Percentiles rank a stretch among this genome's conserved stretches.
Evolutionary conservation across 1,140 invertebrate species (phyloP).

Genomic region (Zaprionus lachaisei): DNA sequence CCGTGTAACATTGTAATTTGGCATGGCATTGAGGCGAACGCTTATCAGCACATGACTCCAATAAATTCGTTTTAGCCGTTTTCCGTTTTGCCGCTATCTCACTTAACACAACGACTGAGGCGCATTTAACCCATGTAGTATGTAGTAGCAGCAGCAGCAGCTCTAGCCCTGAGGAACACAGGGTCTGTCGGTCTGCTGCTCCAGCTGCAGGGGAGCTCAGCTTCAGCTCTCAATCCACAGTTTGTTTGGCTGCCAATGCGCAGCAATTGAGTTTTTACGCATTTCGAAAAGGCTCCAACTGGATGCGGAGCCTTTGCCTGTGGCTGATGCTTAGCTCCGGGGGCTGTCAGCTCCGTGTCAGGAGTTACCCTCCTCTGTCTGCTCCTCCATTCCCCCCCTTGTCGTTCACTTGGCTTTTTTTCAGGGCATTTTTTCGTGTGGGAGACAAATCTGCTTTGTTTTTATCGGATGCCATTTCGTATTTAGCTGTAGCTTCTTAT

Average conservation of each 20-base stretch:
- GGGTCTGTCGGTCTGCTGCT: not conserved
- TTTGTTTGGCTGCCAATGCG: conserved; percentile 61
- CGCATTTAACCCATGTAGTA: conserved; percentile 60
- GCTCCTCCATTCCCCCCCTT: not conserved
- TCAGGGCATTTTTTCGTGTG: conserved; percentile 31
- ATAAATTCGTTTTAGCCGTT: conserved; percentile 74
- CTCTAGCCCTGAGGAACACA: conserved; percentile 17
- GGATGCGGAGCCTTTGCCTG: conserved; percentile 13
- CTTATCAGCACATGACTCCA: conserved; percentile 81
- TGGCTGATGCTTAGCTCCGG: conserved; percentile 35
- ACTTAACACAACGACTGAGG: conserved; percentile 54
- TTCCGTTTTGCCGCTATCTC: conserved; percentile 55
- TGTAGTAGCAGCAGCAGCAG: conserved; percentile 6
- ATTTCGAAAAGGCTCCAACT: conserved; percentile 58
- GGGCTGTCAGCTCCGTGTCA: conserved; percentile 37
- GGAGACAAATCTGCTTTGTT: conserved; percentile 81
- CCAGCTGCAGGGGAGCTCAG: not conserved
- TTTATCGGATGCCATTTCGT: conserved; percentile 79
- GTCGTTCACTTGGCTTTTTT: not conserved
- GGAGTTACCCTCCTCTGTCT: not conserved
- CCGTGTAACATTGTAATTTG: conserved; percentile 75
- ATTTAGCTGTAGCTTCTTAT: conserved; percentile 73
- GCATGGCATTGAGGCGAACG: conserved; percentile 70
- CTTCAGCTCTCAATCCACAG: conserved; percentile 27
- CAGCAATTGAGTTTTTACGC: conserved; percentile 81